These are phyloP conservation scores for Asbolus verrucosus DNA, from an alignment of 1,140 invertebrate genomes.

Conservation along the genomic window DNA sequence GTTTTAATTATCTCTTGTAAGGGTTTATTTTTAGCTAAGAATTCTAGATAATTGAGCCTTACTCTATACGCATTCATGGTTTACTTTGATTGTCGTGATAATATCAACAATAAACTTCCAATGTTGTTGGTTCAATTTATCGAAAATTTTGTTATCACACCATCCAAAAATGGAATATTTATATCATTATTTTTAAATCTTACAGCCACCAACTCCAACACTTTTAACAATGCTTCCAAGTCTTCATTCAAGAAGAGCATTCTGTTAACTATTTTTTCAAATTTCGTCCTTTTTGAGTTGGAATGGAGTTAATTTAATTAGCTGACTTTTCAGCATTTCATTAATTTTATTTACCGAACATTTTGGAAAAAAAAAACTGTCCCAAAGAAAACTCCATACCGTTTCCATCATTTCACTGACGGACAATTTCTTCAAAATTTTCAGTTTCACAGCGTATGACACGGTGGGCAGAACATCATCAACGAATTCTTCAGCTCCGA, in stretches of 20 bases:
- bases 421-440: constrained; percentile 10
- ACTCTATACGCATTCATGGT: background rate
- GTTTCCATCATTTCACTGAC: constrained; percentile 16
- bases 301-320: background rate
- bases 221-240: constrained; percentile 1
- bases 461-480: background rate
- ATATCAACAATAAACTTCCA: constrained; percentile 5
- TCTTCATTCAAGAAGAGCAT: constrained; percentile 16
- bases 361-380: constrained; percentile 5
- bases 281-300: background rate
- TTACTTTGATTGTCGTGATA: background rate
- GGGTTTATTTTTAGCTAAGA: constrained; percentile 5
- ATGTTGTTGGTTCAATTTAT: constrained; percentile 9
- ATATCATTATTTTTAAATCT: constrained; percentile 17
- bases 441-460: background rate
- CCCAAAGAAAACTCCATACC: constrained; percentile 17
- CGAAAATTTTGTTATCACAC: background rate
- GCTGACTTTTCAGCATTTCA: background rate
- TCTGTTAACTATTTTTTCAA: background rate
- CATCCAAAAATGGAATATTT: background rate
- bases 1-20: background rate
- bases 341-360: constrained; percentile 5
- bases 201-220: constrained; percentile 1
- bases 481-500: background rate
- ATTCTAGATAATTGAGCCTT: background rate